Evolutionary conservation across 2,113 vertebrate species (phyloP).

Genomic region (Ivindomyrus marchei): DNA sequence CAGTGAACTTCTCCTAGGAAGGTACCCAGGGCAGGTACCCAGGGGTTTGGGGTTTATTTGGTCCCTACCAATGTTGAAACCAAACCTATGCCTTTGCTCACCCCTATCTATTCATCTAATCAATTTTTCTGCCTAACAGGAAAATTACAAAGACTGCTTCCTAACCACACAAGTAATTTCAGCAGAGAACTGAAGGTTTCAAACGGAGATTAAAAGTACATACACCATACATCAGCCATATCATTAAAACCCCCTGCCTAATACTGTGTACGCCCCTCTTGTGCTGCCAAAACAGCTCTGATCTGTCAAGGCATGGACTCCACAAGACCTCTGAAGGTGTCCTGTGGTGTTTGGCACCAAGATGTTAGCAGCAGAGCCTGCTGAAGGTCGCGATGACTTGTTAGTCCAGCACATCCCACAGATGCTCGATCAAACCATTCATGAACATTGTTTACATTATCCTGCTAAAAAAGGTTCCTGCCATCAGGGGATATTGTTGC

Average conservation of each 20-base stretch:
- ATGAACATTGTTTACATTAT: too few species aligned
- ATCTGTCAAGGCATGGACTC: not conserved
- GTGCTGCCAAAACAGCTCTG: not conserved
- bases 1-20: too few species aligned
- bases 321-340: not conserved
- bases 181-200: not conserved
- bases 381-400: not conserved
- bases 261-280: not conserved
- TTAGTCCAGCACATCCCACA: not conserved
- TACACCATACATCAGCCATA: not conserved
- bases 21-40: too few species aligned
- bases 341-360: not conserved
- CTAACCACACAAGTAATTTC: not conserved
- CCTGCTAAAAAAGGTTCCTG: too few species aligned
- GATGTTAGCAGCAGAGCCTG: not conserved
- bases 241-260: not conserved
- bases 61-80: too few species aligned
- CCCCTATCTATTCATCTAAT: too few species aligned
- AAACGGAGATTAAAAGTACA: not conserved
- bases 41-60: too few species aligned
- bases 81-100: too few species aligned
- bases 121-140: too few species aligned
- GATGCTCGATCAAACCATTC: not conserved
- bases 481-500: too few species aligned
- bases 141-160: not conserved